A percentile compares a stretch with the other conserved stretches of the same genome.
Evolutionary conservation across 2,888 invertebrate species (phyloP).

Genomic region (Sarcophaga subvicina): DNA sequence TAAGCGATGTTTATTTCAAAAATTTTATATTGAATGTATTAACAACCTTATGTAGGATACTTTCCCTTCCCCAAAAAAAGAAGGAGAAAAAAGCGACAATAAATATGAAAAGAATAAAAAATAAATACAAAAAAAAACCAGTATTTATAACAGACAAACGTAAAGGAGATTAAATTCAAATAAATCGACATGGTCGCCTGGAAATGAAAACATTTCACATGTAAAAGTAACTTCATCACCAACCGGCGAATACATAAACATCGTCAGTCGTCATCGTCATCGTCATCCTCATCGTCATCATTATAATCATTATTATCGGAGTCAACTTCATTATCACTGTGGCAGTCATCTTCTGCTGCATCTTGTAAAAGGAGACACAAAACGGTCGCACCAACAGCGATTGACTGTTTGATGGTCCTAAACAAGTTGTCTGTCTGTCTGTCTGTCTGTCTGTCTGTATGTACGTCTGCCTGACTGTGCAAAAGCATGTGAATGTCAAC

Average conservation of each 20-base stretch:
- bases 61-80: no score
- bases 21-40: not conserved
- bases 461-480: constrained; percentile 56
- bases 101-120: constrained; percentile 49
- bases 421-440: constrained; percentile 56
- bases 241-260: constrained; percentile 21
- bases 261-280: constrained; percentile 28
- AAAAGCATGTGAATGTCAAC: constrained; percentile 77
- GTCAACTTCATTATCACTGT: constrained; percentile 52
- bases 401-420: constrained; percentile 60
- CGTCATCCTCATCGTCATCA: not conserved
- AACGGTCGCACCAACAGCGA: constrained; percentile 4
- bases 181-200: constrained; percentile 79
- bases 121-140: constrained; percentile 63
- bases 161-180: constrained; percentile 80
- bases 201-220: constrained; percentile 79
- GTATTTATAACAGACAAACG: constrained; percentile 65
- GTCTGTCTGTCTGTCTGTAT: no score
- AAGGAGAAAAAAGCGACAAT: not conserved
- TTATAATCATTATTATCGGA: constrained; percentile 37
- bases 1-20: no score
- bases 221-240: constrained; percentile 65
- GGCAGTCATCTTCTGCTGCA: constrained; percentile 67
- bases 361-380: constrained; percentile 69
- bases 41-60: constrained; percentile 11